phyloP scores from a whole-genome alignment of 2,113 vertebrate species.

The Perca flavescens region DNA sequence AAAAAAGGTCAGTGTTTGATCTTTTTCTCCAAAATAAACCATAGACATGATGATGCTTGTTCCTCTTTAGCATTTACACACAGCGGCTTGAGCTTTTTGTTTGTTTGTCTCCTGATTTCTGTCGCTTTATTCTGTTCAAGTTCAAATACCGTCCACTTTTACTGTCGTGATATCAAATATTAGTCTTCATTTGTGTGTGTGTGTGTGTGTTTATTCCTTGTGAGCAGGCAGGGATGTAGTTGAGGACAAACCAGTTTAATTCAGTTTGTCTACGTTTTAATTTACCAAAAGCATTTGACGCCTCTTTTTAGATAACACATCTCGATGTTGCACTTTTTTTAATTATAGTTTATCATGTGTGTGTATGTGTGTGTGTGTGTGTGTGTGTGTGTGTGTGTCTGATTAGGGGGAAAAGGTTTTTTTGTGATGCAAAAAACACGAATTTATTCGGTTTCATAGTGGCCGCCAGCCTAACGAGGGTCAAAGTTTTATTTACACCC shows the following conservation, averaged over 20 bases:
- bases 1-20: neutral
- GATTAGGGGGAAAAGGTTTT: neutral
- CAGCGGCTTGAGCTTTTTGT: neutral
- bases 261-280: neutral
- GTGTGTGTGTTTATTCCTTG: neutral
- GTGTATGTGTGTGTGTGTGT: slow-evolving; percentile 6
- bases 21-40: neutral
- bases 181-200: neutral
- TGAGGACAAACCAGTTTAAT: neutral
- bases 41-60: neutral
- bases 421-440: neutral
- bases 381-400: neutral
- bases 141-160: neutral
- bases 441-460: slow-evolving; percentile 29
- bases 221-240: neutral
- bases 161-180: neutral
- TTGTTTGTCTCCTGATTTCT: neutral
- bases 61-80: neutral
- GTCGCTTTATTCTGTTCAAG: neutral
- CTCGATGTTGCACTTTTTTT: neutral
- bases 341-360: neutral
- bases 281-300: neutral
- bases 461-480: slow-evolving; percentile 39
- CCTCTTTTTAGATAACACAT: neutral
- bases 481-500: slow-evolving; percentile 65